A percentile compares a stretch with the other conserved stretches of the same genome.
phyloP scores from a whole-genome alignment of 2,888 invertebrate species.

The Campoplex capitator region DNA sequence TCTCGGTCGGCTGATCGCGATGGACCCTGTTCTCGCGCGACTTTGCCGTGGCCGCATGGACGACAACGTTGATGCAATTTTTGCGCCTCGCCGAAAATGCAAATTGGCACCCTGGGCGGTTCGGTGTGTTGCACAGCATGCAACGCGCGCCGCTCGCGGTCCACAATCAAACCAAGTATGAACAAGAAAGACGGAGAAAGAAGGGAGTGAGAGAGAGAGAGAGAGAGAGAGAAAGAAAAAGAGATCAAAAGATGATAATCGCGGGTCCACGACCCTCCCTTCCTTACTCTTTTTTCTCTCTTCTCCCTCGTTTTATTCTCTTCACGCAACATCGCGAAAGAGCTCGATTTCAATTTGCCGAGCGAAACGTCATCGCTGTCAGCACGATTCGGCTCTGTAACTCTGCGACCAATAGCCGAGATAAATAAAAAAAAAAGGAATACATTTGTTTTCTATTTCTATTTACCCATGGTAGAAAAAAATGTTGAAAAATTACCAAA shows the following conservation, averaged over 20 bases:
- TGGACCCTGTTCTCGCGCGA: slow-evolving; percentile 32
- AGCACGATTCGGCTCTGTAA: slow-evolving; percentile 3
- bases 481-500: neutral
- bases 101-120: slow-evolving; percentile 65
- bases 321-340: slow-evolving; percentile 28
- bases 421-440: neutral
- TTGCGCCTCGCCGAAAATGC: slow-evolving; percentile 62
- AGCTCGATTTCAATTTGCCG: slow-evolving; percentile 50
- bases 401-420: neutral
- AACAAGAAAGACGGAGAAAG: slow-evolving; percentile 25
- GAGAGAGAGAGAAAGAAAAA: neutral
- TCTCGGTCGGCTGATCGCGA: slow-evolving; percentile 53
- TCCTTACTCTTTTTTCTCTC: neutral
- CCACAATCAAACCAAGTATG: slow-evolving; percentile 45
- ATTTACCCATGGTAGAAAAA: neutral
- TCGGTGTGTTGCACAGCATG: slow-evolving; percentile 42
- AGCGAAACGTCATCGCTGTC: slow-evolving; percentile 40
- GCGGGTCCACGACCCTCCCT: slow-evolving; percentile 23
- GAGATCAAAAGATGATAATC: slow-evolving; percentile 42
- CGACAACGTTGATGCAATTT: slow-evolving; percentile 40
- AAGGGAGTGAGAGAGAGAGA: slow-evolving; percentile 7
- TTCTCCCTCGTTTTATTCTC: slow-evolving; percentile 15
- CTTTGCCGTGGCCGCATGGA: slow-evolving; percentile 8
- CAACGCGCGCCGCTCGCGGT: slow-evolving; percentile 37
- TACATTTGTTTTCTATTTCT: neutral